Base-by-base conservation (phyloP, 2,797 vertebrate species). In the Kryptopterus vitreolus region DNA sequence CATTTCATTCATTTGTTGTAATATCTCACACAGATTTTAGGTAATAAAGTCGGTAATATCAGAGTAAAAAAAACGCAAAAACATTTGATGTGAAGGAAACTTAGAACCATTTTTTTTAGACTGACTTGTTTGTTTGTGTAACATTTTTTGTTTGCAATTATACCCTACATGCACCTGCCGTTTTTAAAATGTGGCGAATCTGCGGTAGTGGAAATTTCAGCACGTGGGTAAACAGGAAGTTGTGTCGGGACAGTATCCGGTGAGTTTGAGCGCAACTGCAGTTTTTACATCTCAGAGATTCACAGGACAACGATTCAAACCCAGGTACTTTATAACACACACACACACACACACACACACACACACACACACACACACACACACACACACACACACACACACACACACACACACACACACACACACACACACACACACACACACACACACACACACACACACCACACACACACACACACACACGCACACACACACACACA, bases 301-400 rank as follows among this genome's bases (percentile, higher is more conserved):
- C 20, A n/a, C n/a, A n/a, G n/a, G n/a, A n/a, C n/a, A n/a, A n/a
- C n/a, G n/a, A n/a, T n/a, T n/a, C n/a, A n/a, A n/a, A n/a, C n/a
- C n/a, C n/a, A n/a, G n/a, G n/a, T n/a, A n/a, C n/a, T 69, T 38
- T 16, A 29, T 11, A 24, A n/a, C n/a, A 18, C 50, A 53, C 29
- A 52, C 24, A 53, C 57, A 55, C 50, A 18, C 50, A 68, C 18
- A 29, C 53, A 38, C 38, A 68, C 74, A 8, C 53, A 85, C 84
- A 82, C 81, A 80, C 74, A n/a, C 46, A 22, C 57, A 43, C 71
- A 24, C 52, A 57, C 69, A 33, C 31, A 0, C 63, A 83, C 83
- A 78, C 55, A 48, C 33, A 74, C 79, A 20, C 53, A 87, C 85
- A 83, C 83, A 81, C 71, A 73, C 71, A 38, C 71, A 73, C 72